phyloP scores from a whole-genome alignment of 92 coral and sea anemone species.

The Palythoa grandis region DNA sequence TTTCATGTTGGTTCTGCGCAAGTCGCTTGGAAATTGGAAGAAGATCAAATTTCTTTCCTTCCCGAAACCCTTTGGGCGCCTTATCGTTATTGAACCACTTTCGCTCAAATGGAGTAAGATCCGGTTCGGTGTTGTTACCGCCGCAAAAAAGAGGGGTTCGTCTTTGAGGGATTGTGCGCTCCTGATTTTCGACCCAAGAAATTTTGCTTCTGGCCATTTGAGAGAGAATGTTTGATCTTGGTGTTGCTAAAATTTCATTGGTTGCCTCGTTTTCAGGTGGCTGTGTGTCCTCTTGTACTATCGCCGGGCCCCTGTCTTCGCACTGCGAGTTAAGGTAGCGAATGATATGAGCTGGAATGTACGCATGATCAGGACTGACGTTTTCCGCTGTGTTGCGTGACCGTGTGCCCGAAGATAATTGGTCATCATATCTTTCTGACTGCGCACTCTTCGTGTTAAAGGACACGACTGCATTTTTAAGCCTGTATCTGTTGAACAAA shows the following conservation, averaged over 20 bases:
- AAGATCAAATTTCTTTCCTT: constrained; percentile 77
- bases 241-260: constrained; percentile 25
- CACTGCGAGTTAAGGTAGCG: constrained; percentile 39
- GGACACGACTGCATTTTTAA: constrained; percentile 25
- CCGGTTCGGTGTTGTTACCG: constrained; percentile 59
- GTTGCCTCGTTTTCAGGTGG: constrained; percentile 25
- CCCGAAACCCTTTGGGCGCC: constrained; percentile 77
- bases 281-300: background rate
- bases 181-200: constrained; percentile 78
- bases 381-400: constrained; percentile 41
- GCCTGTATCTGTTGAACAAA: constrained; percentile 14
- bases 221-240: constrained; percentile 76
- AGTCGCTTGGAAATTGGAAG: constrained; percentile 78
- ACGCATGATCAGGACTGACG: constrained; percentile 56
- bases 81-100: constrained; percentile 51
- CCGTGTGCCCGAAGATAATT: constrained; percentile 28
- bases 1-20: constrained; percentile 50
- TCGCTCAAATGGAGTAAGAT: constrained; percentile 66
- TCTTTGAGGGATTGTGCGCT: constrained; percentile 44
- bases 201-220: constrained; percentile 86
- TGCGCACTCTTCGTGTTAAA: constrained; percentile 22
- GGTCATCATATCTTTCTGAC: constrained; percentile 33
- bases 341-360: constrained; percentile 40
- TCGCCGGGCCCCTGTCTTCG: constrained; percentile 36
- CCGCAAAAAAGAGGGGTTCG: constrained; percentile 64